Evolutionary conservation across 1,140 invertebrate genomes (phyloP), one percentile per base, ranked within the genome.

Genomic region (Subanguina moxae): DNA sequence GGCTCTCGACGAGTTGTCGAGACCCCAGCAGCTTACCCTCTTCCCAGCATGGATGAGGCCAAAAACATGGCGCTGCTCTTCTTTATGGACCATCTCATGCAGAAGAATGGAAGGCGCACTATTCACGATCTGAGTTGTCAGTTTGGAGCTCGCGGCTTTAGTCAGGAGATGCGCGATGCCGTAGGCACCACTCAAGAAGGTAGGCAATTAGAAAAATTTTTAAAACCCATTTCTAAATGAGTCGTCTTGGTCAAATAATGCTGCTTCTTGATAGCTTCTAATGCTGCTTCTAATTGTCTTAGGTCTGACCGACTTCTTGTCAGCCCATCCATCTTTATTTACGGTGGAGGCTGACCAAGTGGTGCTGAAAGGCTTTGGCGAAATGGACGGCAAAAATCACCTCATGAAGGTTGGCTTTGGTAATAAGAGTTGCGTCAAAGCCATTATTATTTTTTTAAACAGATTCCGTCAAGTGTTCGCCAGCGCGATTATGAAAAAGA

Each of bases 11-110:
- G 32, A 38, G 32, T 38, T 3, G 3, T 38, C 32, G 32, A 38
- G 32, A 38, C 32, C 32, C 32, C 32, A 38, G 32, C 32, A 38
- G 32, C 32, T 38, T 38, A 5, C 32, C 3, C 32, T 38, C 32
- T 38, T 38, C 32, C 32, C 32, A 38, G 11, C 32, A 38, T 38
- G 32, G 32, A 38, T 38, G 32, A 70, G 68, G 65, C 79, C 23
- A 81, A 78, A 81, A 94, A 96, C 83, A 89, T 92, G 87, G 95
- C 93, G 66, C 86, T 96, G 68, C 87, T 96, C 76, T 96, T 96
- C 85, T 95, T 95, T 84, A 89, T 95, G 78, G 93, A 96, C 85
- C 89, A 91, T 81, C 86, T 96, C 64, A 87, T 95, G 86, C 92
- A 94, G 38, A 71, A 71, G 57, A 91, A 91, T 83, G 91, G 86